phyloP scores from a whole-genome alignment of 2,888 invertebrate species.

The Synergus gifuensis region DNA sequence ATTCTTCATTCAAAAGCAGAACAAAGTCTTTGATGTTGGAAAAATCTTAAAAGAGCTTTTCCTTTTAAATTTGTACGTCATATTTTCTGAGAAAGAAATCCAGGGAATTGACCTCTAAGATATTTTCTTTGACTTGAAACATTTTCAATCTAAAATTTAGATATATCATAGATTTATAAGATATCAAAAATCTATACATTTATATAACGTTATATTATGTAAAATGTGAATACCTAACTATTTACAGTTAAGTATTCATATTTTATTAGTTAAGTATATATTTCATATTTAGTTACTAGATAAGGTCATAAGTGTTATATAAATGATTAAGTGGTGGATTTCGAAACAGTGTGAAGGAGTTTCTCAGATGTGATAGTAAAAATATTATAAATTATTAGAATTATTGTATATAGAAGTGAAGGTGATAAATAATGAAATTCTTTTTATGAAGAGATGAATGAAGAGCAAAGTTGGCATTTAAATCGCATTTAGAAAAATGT shows the following conservation, averaged over 20 bases:
- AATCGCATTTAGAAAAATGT: slow-evolving; percentile 16
- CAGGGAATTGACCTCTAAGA: not conserved
- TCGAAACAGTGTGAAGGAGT: not conserved
- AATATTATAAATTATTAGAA: not conserved
- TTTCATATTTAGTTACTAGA: not conserved
- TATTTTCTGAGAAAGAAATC: not conserved
- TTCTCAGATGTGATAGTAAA: not conserved
- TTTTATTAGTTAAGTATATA: not conserved
- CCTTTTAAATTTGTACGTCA: not conserved
- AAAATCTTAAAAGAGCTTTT: not conserved
- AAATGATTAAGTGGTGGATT: not conserved
- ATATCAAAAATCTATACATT: not conserved
- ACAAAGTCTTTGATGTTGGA: slow-evolving; percentile 2
- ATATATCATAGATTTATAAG: not conserved
- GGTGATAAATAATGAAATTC: not conserved
- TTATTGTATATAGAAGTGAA: not conserved
- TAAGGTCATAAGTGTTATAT: not conserved
- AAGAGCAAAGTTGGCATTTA: not conserved
- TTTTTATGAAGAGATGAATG: not conserved
- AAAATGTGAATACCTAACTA: not conserved
- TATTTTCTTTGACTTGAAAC: not conserved
- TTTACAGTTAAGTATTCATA: not conserved
- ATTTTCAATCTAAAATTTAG: not conserved
- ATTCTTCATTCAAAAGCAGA: slow-evolving; percentile 31
- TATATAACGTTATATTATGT: not conserved